Percentiles rank a stretch among this genome's conserved stretches.
These are phyloP conservation scores for Acrossocheilus fasciatus DNA, from an alignment of 2,797 vertebrate species.

Conservation along the genomic window DNA sequence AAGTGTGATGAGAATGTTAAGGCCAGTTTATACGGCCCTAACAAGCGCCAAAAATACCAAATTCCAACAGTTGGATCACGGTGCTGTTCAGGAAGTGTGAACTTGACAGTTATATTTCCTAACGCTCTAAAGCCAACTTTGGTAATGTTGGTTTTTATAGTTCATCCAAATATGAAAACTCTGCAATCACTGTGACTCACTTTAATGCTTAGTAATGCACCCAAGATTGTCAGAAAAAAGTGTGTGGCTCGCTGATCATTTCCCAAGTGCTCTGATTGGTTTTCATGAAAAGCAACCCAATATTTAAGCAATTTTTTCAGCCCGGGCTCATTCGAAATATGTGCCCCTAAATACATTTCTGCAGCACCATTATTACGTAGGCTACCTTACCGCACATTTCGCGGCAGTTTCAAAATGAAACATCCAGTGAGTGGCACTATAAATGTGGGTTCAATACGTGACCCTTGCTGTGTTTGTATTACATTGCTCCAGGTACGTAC, in stretches of 20 bases:
- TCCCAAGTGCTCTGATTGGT: background rate
- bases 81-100: background rate
- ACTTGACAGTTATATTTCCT: conserved; percentile 3
- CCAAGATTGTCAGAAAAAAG: conserved; percentile 1
- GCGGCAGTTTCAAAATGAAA: background rate
- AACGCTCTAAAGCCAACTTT: background rate
- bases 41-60: background rate
- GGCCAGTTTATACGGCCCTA: background rate
- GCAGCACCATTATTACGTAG: background rate
- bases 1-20: conserved; percentile 58
- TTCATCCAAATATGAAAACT: background rate
- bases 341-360: background rate
- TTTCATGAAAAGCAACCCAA: background rate
- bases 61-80: conserved; percentile 1
- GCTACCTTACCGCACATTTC: background rate
- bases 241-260: background rate
- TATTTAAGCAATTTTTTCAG: background rate
- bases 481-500: no score
- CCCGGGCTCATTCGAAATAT: background rate
- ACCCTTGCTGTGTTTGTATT: no score
- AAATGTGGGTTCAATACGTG: background rate
- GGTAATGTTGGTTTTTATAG: background rate
- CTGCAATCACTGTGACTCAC: background rate
- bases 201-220: conserved; percentile 13
- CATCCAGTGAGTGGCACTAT: background rate